phyloP scores from a whole-genome alignment of 2,113 vertebrate species.

The Mirza zaza region DNA sequence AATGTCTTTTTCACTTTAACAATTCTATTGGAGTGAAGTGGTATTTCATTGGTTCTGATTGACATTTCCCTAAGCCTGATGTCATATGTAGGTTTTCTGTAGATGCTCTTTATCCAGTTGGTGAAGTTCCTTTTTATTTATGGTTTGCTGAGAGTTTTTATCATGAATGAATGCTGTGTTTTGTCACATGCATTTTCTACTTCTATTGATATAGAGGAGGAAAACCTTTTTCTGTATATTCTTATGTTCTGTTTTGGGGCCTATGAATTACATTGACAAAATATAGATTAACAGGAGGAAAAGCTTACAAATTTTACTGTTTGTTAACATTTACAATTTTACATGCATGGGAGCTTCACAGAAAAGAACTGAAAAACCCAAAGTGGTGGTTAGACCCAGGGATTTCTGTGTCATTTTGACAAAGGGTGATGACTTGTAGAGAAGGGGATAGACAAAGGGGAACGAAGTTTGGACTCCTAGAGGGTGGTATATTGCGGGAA shows the following conservation, averaged over 20 bases:
- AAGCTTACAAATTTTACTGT: not conserved
- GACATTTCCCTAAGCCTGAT: not conserved
- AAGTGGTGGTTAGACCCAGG: not conserved
- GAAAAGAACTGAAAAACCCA: not conserved
- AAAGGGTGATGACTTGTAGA: not conserved
- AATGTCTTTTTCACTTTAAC: not conserved
- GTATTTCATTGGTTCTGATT: not conserved
- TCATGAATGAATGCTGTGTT: not conserved
- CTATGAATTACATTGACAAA: not conserved
- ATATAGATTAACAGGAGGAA: not conserved
- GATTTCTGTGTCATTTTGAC: not conserved
- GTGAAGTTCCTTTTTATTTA: not conserved
- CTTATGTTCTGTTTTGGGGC: not conserved
- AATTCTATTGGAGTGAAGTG: not conserved
- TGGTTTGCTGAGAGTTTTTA: not conserved
- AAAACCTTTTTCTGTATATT: not conserved
- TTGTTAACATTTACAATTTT: not conserved
- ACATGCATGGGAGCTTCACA: not conserved
- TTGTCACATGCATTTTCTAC: not conserved
- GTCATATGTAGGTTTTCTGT: not conserved
- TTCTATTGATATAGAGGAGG: not conserved
- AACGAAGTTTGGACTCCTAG: not conserved
- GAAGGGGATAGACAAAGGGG: not conserved
- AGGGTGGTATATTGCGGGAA: not conserved
- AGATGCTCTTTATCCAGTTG: not conserved